phyloP scores from a whole-genome alignment of 2,888 invertebrate genomes.

The Coecobrya sp. region DNA sequence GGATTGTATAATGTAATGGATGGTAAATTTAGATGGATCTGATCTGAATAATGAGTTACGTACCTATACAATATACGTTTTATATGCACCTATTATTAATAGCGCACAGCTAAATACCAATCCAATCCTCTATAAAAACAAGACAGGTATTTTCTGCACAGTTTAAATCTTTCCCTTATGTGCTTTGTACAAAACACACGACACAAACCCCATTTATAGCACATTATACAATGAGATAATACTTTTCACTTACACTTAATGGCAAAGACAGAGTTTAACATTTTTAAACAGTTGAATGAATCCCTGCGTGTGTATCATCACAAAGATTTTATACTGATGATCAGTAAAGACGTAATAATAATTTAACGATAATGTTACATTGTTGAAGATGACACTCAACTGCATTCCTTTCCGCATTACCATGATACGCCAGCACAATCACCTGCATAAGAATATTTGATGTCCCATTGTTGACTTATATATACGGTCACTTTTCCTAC shows the following conservation, averaged over 20 bases:
- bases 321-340: background rate
- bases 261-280: background rate
- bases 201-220: constrained; percentile 14
- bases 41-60: constrained; percentile 49
- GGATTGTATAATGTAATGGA: constrained; percentile 10
- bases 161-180: background rate
- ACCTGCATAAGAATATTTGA: constrained; percentile 1
- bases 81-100: background rate
- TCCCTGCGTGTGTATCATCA: background rate
- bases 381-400: constrained; percentile 43
- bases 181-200: constrained; percentile 14
- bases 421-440: too few relatives aligned
- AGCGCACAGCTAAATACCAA: background rate
- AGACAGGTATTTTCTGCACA: constrained; percentile 28
- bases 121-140: constrained; percentile 12
- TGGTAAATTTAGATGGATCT: background rate
- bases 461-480: constrained; percentile 4
- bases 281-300: constrained; percentile 23
- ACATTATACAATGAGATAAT: constrained; percentile 13
- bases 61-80: background rate
- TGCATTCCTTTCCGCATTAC: constrained; percentile 39
- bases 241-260: background rate
- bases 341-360: constrained; percentile 25
- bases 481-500: background rate
- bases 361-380: constrained; percentile 42